Evolutionary conservation across 2,797 vertebrate species (phyloP), one percentile per base, ranked within the genome.

Genomic region (Pangasius larnaudii): DNA sequence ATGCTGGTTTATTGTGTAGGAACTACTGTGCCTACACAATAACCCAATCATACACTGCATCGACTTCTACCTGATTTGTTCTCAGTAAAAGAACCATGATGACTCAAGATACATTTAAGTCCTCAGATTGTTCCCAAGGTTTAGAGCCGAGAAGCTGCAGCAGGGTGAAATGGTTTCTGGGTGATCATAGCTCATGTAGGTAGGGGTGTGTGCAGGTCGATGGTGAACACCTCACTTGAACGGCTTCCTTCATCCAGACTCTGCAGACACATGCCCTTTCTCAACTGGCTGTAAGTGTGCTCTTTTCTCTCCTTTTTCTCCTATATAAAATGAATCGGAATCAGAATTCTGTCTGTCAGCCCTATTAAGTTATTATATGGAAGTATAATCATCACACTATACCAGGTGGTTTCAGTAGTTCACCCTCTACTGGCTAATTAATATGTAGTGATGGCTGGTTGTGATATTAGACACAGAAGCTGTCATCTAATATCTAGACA

Each of bases 161-260:
- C 46, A 51, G 65, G 30, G 36, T 63, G 56, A 77, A 85, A 30
- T n/a, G 56, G 22, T 59, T 81, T 83, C 36, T 51, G 59, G 59
- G 30, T 78, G n/a, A 79, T 79, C 0, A 8, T 46, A 49, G 27
- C 85, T 86, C 11, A 36, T 79, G 18, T 27, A 30, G 10, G 30
- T 53, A 1, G 58, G 87, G 49, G n/a, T 49, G 88, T 91, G 74
- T 91, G 67, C 92, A 95, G 95, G 93, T 95, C 94, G 59, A 90
- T 95, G 93, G 93, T 94, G 90, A 95, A 93, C 81, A 94, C 94
- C 33, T 91, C 90, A 67, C 69, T 96, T 80, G 91, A 95, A 88
- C 87, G 78, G 49, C 91, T 96, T 86, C 93, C 94, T 42, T 85
- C 89, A 74, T 89, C 89, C 65, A 84, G 61, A 79, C 90, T 96